phyloP scores from a whole-genome alignment of 2,797 vertebrate genomes.

The Sphenopsis melanotis region DNA sequence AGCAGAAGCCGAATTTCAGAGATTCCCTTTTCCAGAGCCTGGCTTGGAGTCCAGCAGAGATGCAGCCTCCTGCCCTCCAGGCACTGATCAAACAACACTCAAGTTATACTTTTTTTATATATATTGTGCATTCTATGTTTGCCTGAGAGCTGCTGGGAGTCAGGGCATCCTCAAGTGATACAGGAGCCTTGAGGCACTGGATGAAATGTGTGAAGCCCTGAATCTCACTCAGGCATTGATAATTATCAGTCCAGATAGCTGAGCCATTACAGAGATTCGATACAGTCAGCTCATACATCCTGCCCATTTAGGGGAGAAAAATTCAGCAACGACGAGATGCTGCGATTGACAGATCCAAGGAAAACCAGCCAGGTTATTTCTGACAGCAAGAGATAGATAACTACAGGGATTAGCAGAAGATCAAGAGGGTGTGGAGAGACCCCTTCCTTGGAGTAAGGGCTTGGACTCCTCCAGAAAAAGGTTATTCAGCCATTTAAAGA shows the following conservation, averaged over 20 bases:
- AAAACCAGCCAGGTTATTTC: constrained; percentile 2
- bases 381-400: neutral
- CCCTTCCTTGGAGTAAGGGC: neutral
- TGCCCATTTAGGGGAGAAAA: constrained; percentile 53
- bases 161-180: neutral
- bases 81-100: accelerated
- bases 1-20: neutral
- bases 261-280: neutral
- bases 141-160: neutral
- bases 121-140: neutral
- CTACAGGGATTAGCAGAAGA: neutral
- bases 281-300: neutral
- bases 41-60: neutral
- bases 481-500: neutral
- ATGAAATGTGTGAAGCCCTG: neutral
- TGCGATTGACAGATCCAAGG: neutral
- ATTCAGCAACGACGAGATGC: neutral
- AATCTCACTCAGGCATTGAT: neutral
- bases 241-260: constrained; percentile 11
- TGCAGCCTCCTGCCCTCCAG: neutral
- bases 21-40: neutral
- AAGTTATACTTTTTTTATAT: neutral
- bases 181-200: neutral
- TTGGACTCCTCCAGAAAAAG: neutral
- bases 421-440: neutral